Evolutionary conservation across 2,888 invertebrate genomes (phyloP).

Genomic region (Neuroscelio doddi): DNA sequence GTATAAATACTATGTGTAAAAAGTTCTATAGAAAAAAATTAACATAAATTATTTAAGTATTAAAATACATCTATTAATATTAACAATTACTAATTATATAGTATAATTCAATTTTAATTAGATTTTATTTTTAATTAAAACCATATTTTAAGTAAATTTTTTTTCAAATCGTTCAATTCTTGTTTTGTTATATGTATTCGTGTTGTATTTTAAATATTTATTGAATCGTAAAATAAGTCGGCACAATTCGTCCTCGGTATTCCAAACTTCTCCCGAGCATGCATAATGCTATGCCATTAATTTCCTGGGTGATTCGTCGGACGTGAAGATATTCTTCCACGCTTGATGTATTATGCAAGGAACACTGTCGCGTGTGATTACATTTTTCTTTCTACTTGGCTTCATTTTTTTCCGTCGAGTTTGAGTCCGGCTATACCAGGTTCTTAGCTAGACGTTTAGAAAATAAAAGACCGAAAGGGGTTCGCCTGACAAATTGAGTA

Average conservation of each 20-base stretch:
- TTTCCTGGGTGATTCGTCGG: conserved; percentile 54
- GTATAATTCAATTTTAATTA: no score
- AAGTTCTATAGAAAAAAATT: no score
- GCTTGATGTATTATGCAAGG: conserved; percentile 49
- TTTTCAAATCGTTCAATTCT: no score
- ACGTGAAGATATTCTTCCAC: conserved; percentile 50
- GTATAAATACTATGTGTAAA: no score
- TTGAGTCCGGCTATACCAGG: conserved; percentile 18
- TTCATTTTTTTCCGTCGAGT: conserved; percentile 2
- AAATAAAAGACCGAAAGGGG: conserved; percentile 15
- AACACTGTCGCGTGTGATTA: conserved; percentile 25
- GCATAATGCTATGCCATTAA: conserved; percentile 55
- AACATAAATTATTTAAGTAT: no score
- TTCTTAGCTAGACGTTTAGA: conserved; percentile 9
- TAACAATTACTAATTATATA: no score
- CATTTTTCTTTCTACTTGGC: conserved; percentile 10
- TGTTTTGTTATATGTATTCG: no score
- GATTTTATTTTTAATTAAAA: no score
- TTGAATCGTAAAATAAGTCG: no score
- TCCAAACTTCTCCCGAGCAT: conserved; percentile 51
- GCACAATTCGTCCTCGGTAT: conserved; percentile 31
- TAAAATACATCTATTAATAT: no score
- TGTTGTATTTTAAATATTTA: no score
- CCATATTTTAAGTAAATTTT: no score
- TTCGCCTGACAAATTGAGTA: conserved; percentile 29